phyloP scores from a whole-genome alignment of 2,113 vertebrate species.

The Halichoerus grypus region DNA sequence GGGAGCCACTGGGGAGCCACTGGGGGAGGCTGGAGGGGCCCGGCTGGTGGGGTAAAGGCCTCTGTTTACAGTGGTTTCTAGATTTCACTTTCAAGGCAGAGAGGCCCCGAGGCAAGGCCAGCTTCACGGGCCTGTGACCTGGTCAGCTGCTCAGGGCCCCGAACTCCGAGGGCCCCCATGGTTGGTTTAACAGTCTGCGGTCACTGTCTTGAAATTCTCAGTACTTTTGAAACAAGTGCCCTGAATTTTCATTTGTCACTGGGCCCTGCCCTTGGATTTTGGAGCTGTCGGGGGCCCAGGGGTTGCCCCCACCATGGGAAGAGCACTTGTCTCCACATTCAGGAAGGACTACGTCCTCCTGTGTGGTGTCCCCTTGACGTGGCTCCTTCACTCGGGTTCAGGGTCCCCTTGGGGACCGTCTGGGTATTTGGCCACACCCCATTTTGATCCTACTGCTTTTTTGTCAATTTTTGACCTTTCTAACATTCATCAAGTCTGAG shows the following conservation, averaged over 20 bases:
- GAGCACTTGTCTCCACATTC: too few species aligned
- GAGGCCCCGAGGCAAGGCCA: neutral
- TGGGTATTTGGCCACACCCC: fast-evolving
- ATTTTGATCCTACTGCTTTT: neutral
- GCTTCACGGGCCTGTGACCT: neutral
- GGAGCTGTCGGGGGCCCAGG: neutral
- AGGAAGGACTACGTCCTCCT: neutral
- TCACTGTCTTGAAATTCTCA: neutral
- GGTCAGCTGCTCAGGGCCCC: neutral
- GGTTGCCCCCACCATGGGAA: fast-evolving
- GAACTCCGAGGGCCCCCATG: fast-evolving
- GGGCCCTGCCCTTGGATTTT: neutral
- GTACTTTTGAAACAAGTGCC: neutral
- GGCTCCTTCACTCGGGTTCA: neutral
- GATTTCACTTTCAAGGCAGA: neutral
- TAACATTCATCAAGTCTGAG: neutral
- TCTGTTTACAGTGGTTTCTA: neutral
- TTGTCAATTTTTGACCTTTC: neutral
- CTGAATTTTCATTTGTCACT: neutral
- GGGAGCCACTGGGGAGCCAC: slow-evolving; percentile 54
- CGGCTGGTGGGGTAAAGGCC: neutral
- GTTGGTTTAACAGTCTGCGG: neutral
- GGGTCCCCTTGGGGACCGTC: too few species aligned
- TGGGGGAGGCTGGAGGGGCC: neutral
- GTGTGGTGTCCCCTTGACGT: fast-evolving